phyloP scores from a whole-genome alignment of 2,888 invertebrate genomes.

The Sminthurinus aureus region DNA sequence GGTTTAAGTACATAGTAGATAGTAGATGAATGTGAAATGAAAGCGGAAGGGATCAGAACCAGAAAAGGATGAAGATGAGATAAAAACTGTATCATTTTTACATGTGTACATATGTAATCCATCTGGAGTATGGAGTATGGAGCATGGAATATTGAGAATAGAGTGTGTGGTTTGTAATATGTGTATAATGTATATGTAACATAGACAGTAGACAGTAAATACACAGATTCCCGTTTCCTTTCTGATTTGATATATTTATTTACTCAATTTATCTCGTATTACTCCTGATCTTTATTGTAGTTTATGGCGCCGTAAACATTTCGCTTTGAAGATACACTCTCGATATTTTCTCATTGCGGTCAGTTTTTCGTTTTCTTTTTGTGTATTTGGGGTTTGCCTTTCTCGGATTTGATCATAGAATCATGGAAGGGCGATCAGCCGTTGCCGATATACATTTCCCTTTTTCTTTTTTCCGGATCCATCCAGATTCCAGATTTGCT shows the following conservation, averaged over 20 bases:
- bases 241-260: constrained; percentile 33
- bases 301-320: constrained; percentile 38
- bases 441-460: too few relatives aligned
- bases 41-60: too few relatives aligned
- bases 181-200: too few relatives aligned
- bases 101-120: neutral
- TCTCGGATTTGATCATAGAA: neutral
- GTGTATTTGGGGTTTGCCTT: neutral
- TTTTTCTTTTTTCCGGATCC: too few relatives aligned
- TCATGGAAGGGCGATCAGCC: too few relatives aligned
- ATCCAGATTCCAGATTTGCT: too few relatives aligned
- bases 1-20: too few relatives aligned
- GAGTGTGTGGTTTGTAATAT: neutral
- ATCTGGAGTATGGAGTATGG: neutral
- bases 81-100: neutral
- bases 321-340: constrained; percentile 27
- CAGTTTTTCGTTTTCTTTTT: constrained; percentile 7
- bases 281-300: constrained; percentile 26
- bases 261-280: constrained; percentile 34
- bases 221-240: neutral
- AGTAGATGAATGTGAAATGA: neutral
- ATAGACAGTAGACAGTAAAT: neutral
- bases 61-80: neutral
- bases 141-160: neutral
- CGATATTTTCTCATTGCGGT: constrained; percentile 30